Conservation (phyloP, 2,888 invertebrate genomes). For the Ectobius pallidus region DNA sequence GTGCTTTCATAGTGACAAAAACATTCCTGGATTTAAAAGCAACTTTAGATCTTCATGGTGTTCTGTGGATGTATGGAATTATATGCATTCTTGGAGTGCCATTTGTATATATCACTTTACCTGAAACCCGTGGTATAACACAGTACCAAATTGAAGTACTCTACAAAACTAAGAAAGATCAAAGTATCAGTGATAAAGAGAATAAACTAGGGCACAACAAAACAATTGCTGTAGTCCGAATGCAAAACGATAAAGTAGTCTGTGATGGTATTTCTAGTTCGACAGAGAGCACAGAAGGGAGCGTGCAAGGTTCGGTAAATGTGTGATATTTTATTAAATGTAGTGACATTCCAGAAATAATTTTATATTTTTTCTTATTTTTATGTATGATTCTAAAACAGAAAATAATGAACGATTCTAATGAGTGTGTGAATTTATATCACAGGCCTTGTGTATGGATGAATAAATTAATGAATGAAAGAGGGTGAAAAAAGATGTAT, state of each 20-base stretch:
- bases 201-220: slow-evolving; percentile 2
- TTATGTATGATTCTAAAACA: too few relatives aligned
- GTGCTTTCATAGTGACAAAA: slow-evolving; percentile 52
- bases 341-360: slow-evolving; percentile 6
- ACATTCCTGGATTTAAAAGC: slow-evolving; percentile 48
- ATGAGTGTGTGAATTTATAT: too few relatives aligned
- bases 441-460: too few relatives aligned
- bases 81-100: slow-evolving; percentile 53
- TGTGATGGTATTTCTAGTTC: background rate
- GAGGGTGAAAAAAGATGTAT: too few relatives aligned
- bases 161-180: slow-evolving; percentile 30
- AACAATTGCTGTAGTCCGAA: background rate
- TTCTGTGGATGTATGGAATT: slow-evolving; percentile 54
- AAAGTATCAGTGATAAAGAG: background rate
- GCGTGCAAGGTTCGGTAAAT: background rate
- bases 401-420: too few relatives aligned
- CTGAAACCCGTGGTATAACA: slow-evolving; percentile 58
- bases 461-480: too few relatives aligned
- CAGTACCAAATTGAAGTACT: slow-evolving; percentile 43
- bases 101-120: slow-evolving; percentile 55
- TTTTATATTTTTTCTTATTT: too few relatives aligned
- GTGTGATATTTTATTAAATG: slow-evolving; percentile 5
- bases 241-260: background rate
- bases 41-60: slow-evolving; percentile 46
- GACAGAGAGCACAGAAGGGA: too few relatives aligned